Percentiles rank a stretch among this genome's conserved stretches.
Evolutionary conservation across 2,797 vertebrate genomes (phyloP).

Genomic region (Enteromius radiatus): DNA sequence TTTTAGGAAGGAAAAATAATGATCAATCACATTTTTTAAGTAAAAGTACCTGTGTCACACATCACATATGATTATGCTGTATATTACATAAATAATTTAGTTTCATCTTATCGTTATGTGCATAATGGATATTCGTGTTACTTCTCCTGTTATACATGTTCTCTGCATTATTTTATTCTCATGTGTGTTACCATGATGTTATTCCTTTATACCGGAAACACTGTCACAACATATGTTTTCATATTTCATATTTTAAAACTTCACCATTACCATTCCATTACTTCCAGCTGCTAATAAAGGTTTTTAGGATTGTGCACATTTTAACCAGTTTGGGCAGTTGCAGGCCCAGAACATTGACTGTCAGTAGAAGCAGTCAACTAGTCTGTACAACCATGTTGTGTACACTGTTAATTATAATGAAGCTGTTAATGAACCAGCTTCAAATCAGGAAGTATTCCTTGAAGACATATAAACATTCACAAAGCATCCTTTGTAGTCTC

Average conservation of each 20-base stretch:
- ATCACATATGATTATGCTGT: background rate
- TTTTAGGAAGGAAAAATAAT: background rate
- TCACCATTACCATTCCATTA: no score
- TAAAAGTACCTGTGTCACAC: background rate
- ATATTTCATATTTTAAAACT: no score
- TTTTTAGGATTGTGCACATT: background rate
- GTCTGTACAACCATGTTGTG: background rate
- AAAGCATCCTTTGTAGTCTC: constrained; percentile 60
- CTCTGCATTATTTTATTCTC: background rate
- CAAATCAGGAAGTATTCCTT: constrained; percentile 68
- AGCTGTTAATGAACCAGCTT: constrained; percentile 43
- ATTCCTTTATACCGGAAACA: background rate
- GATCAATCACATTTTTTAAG: no score
- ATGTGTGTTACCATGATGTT: background rate
- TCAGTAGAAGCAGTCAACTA: background rate
- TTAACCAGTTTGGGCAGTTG: background rate
- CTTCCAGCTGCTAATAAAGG: background rate
- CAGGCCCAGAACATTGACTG: background rate
- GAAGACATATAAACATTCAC: background rate
- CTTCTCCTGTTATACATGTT: background rate
- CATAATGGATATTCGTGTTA: background rate
- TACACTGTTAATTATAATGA: constrained; percentile 16
- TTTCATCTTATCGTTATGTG: background rate
- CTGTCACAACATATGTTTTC: background rate
- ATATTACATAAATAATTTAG: background rate